Percentiles rank a stretch among this genome's conserved stretches.
These are phyloP conservation scores for Drosophila insularis DNA, from an alignment of 1,140 invertebrate genomes.

Conservation along the genomic window DNA sequence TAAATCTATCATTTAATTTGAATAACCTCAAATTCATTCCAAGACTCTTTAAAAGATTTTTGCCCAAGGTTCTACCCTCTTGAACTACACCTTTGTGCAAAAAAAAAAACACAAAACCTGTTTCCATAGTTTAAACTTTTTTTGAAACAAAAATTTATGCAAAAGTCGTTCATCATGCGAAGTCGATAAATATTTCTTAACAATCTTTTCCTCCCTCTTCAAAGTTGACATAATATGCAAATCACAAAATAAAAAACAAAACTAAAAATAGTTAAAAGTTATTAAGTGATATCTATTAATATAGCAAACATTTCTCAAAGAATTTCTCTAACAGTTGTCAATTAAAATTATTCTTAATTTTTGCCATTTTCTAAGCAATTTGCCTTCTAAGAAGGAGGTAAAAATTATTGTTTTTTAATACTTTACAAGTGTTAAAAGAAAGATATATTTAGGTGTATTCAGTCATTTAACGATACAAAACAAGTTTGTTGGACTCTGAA, in stretches of 20 bases:
- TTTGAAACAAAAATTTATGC: background rate
- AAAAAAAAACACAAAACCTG: too few relatives aligned
- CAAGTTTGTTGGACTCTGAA: background rate
- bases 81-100: background rate
- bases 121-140: background rate
- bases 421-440: background rate
- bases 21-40: background rate
- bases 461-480: conserved; percentile 9
- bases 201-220: background rate
- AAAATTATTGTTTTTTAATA: too few relatives aligned
- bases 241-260: background rate
- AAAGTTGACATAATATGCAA: background rate
- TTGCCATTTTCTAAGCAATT: background rate
- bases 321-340: too few relatives aligned
- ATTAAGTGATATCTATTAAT: background rate
- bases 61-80: background rate
- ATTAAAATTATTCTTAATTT: too few relatives aligned
- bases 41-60: too few relatives aligned
- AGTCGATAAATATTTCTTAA: background rate
- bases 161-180: background rate
- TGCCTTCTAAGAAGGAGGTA: background rate
- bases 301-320: too few relatives aligned
- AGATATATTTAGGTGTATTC: conserved; percentile 1
- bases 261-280: background rate
- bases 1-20: background rate